These are phyloP conservation scores for Osmerus eperlanus DNA, from an alignment of 2,113 vertebrate species.

Conservation along the genomic window DNA sequence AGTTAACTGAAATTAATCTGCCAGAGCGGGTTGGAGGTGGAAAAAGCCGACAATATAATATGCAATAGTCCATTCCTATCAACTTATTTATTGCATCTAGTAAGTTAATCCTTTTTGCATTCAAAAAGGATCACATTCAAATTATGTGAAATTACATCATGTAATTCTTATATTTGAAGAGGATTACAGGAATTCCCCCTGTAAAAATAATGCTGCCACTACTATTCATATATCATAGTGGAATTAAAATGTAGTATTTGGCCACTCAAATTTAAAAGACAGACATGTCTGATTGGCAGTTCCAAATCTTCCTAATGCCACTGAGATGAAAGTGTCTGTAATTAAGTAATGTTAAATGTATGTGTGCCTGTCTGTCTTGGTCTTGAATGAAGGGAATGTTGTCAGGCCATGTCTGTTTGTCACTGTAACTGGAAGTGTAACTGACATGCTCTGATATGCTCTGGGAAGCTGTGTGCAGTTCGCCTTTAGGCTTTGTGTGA, in stretches of 20 bases:
- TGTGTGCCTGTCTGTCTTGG: neutral
- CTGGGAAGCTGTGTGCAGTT: neutral
- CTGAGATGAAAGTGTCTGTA: constrained; percentile 5
- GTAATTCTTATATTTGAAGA: no score
- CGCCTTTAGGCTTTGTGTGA: neutral
- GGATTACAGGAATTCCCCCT: no score
- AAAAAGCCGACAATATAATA: neutral
- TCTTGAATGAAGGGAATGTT: constrained; percentile 26
- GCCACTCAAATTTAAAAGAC: neutral
- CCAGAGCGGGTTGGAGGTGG: no score
- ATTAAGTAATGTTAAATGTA: neutral
- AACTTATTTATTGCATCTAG: neutral
- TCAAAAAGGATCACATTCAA: no score
- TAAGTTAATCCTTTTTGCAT: neutral
- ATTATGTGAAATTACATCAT: no score
- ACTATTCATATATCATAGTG: no score
- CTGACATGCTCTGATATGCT: constrained; percentile 5
- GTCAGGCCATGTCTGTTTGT: constrained; percentile 24
- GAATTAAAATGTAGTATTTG: no score
- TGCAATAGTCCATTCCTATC: neutral
- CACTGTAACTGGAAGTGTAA: constrained; percentile 22
- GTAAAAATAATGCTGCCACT: no score
- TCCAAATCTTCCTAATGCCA: neutral
- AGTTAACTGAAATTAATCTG: no score
- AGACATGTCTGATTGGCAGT: neutral